Base-by-base conservation (phyloP, 2,113 vertebrate species). In the Chaetura pelagica region DNA sequence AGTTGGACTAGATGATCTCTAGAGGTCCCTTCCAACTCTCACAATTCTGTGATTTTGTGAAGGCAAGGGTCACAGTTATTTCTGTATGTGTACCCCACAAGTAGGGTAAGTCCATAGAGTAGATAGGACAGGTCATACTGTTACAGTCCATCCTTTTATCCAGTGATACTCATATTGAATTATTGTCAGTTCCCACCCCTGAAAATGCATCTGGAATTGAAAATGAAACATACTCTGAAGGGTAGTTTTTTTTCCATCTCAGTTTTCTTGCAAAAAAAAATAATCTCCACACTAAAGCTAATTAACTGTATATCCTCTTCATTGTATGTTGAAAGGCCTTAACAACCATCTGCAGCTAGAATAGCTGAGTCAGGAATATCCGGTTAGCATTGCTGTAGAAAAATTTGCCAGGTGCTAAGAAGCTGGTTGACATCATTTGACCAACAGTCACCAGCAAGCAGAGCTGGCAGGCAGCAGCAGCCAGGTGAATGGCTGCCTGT, bases 51-150 rank as follows among this genome's bases (percentile, higher is more conserved):
- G 40, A 42, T 42, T 42, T 42, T 42, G 40, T 42, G 40, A 42
- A 58, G 38, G 46, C 16, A 48, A 84, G 17, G 19, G 7, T 35
- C 58, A 40, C 44, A 48, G 58, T 26, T 46, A 34, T 38, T 67
- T n/a, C 64, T 75, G 29, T 38, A 19, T 1, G 3, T 12, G 44
- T 44, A 30, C 1, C 10, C 24, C 4, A 2, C 0, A 1, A 15
- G 8, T 5, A 4, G 30, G 42, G 20, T 49, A 54, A 64, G 17
- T 21, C 23, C 49, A 29, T 0, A 2, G 6, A 30, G 27, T 30
- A 63, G 21, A 30, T 27, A 61, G 49, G 19, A 64, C 40, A 40
- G 64, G 18, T 34, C 29, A 34, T 5, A 16, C 8, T 74, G 2
- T 6, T 40, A 38, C 6, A 72, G 27, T 26, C 42, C 32, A 15